These are phyloP conservation scores for Sander lucioperca DNA, from an alignment of 2,113 vertebrate species.

Conservation along the genomic window DNA sequence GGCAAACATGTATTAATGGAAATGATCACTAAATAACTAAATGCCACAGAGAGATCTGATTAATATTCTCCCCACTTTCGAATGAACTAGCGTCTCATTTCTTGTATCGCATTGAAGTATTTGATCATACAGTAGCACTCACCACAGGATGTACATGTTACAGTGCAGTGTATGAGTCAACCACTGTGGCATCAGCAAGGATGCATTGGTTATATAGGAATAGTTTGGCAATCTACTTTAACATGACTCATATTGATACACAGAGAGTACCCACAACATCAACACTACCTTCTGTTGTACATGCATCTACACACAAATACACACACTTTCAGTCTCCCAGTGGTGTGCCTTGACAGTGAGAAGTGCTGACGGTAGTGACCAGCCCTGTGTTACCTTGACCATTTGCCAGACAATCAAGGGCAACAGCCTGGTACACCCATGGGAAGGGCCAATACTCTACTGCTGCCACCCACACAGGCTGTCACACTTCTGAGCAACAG, in stretches of 20 bases:
- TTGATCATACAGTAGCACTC: constrained; percentile 27
- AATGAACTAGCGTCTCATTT: constrained; percentile 36
- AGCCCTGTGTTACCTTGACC: constrained; percentile 50
- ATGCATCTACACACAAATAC: not conserved
- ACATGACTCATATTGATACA: constrained; percentile 37
- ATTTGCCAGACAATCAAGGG: constrained; percentile 65
- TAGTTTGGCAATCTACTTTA: constrained; percentile 37
- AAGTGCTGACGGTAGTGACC: constrained; percentile 38
- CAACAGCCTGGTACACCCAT: constrained; percentile 52
- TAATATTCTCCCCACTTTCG: constrained; percentile 40
- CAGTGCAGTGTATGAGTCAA: constrained; percentile 48
- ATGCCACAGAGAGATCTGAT: constrained; percentile 34
- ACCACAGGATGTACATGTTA: constrained; percentile 52
- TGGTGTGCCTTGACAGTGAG: constrained; percentile 16
- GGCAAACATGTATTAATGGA: constrained; percentile 53
- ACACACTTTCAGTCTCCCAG: constrained; percentile 10
- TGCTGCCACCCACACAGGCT: constrained; percentile 55
- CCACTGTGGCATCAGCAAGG: constrained; percentile 33
- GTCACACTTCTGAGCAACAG: constrained; percentile 48
- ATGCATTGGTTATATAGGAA: constrained; percentile 49
- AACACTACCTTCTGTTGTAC: not conserved
- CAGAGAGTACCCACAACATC: constrained; percentile 1
- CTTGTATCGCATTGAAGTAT: constrained; percentile 21
- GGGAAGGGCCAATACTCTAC: constrained; percentile 44
- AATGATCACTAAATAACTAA: constrained; percentile 55